A percentile compares a stretch with the other conserved stretches of the same genome.
Evolutionary conservation across 2,797 vertebrate species (phyloP).

Genomic region (Apogon talboti): DNA sequence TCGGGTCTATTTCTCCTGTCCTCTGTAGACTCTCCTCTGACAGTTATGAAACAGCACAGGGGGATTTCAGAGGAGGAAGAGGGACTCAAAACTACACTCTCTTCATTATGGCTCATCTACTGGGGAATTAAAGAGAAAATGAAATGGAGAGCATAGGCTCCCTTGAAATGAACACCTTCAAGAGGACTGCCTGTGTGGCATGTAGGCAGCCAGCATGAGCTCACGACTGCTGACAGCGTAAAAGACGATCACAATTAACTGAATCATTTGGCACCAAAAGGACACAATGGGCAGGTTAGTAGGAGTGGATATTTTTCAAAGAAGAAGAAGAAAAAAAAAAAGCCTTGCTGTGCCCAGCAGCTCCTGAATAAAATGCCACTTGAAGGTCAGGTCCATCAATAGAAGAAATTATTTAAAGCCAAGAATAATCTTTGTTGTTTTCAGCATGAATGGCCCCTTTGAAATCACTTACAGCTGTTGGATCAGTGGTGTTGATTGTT

Average conservation of each 20-base stretch:
- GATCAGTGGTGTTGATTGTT: conserved; percentile 40
- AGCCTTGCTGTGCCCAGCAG: conserved; percentile 29
- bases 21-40: conserved; percentile 75
- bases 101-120: conserved; percentile 72
- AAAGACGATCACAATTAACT: conserved; percentile 59
- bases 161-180: conserved; percentile 66
- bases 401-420: conserved; percentile 53
- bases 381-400: conserved; percentile 67
- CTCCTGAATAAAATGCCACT: conserved; percentile 56
- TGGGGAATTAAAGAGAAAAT: conserved; percentile 70
- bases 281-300: conserved; percentile 45
- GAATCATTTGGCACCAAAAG: conserved; percentile 55
- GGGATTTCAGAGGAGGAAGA: conserved; percentile 68
- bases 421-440: conserved; percentile 52
- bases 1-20: conserved; percentile 73
- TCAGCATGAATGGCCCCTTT: conserved; percentile 47
- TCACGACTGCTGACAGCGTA: conserved; percentile 59
- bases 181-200: conserved; percentile 43
- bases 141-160: conserved; percentile 64
- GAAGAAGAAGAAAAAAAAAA: conserved; percentile 8
- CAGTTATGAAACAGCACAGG: conserved; percentile 76
- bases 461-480: conserved; percentile 44
- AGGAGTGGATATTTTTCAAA: conserved; percentile 17
- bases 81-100: conserved; percentile 57
- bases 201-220: conserved; percentile 44